A percentile compares a stretch with the other conserved stretches of the same genome.
Evolutionary conservation across 92 coral and sea anemone genomes (phyloP).

Genomic region (Phenganax stokvisi): DNA sequence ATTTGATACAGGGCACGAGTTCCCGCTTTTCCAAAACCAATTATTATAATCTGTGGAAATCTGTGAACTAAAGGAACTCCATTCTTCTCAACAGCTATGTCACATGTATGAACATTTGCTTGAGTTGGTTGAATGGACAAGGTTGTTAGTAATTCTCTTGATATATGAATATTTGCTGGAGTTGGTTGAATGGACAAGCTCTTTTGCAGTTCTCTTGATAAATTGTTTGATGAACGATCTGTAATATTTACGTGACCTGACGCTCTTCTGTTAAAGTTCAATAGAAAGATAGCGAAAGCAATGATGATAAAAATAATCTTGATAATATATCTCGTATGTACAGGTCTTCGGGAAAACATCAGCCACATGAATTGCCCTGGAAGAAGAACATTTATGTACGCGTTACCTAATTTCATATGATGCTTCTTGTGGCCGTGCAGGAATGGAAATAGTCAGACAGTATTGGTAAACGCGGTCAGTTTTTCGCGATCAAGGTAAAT

Average conservation of each 20-base stretch:
- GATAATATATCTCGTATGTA: background rate
- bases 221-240: background rate
- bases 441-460: too few relatives aligned
- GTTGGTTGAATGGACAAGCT: background rate
- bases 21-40: slow-evolving; percentile 25
- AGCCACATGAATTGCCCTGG: too few relatives aligned
- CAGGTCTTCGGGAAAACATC: background rate
- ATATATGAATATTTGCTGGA: background rate
- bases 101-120: background rate
- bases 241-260: background rate
- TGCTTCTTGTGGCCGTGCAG: too few relatives aligned
- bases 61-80: background rate
- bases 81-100: background rate
- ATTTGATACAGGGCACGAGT: slow-evolving; percentile 32
- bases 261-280: background rate
- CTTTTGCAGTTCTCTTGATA: background rate
- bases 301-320: background rate
- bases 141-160: background rate
- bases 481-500: too few relatives aligned
- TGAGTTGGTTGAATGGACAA: background rate
- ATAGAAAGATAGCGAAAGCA: background rate
- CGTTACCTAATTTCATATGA: too few relatives aligned
- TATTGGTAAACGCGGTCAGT: too few relatives aligned
- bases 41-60: slow-evolving; percentile 33
- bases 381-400: too few relatives aligned